These are phyloP conservation scores for Anableps anableps DNA, from an alignment of 2,797 vertebrate genomes.

Conservation along the genomic window DNA sequence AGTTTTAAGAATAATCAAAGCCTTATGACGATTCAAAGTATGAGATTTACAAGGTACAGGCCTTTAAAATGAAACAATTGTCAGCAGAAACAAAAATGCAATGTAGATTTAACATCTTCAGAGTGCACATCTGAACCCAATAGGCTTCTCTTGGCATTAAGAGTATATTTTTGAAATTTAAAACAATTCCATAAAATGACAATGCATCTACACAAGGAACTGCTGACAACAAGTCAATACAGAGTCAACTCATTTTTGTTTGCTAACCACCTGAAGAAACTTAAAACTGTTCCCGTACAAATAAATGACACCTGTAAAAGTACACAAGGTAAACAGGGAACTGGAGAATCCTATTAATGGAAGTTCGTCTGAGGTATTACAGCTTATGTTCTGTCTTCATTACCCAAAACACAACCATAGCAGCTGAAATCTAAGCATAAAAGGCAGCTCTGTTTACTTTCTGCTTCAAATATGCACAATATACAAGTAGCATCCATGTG, in stretches of 20 bases:
- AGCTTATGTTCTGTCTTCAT: constrained; percentile 49
- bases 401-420: constrained; percentile 36
- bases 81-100: constrained; percentile 17
- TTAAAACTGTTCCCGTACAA: constrained; percentile 43
- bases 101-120: neutral
- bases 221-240: constrained; percentile 41
- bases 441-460: constrained; percentile 6
- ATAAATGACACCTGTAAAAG: constrained; percentile 61
- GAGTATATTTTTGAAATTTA: constrained; percentile 73
- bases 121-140: constrained; percentile 1
- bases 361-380: constrained; percentile 62
- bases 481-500: constrained; percentile 29
- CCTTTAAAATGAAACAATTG: constrained; percentile 5
- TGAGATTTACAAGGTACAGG: constrained; percentile 22
- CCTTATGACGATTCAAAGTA: constrained; percentile 41
- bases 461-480: constrained; percentile 26
- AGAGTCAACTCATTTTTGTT: constrained; percentile 26
- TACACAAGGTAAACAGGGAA: constrained; percentile 43
- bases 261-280: constrained; percentile 27
- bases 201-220: constrained; percentile 57
- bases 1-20: constrained; percentile 36
- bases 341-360: constrained; percentile 45
- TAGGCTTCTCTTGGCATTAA: constrained; percentile 42
- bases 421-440: constrained; percentile 32
- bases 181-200: constrained; percentile 75